Evolutionary conservation across 2,888 invertebrate genomes (phyloP), one percentile per base, ranked within the genome.

Genomic region (Octodonta nipae): DNA sequence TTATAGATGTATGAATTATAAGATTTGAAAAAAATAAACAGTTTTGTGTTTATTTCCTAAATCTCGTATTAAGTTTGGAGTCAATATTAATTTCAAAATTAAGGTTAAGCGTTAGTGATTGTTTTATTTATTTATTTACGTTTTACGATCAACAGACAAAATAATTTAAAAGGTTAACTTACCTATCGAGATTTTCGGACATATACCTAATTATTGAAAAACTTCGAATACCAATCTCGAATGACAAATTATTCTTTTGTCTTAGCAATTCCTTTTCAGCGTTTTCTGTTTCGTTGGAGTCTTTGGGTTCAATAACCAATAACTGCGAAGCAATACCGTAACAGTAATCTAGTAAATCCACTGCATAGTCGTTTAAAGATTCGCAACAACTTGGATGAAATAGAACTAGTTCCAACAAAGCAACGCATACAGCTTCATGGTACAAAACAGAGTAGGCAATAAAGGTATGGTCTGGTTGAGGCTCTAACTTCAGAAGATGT

Each of bases 311-410:
- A 2, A 74, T 56, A 1, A 66, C 69, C 28, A 83, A 58, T 1
- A 83, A 60, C 11, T 68, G 64, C 0, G 76, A 72, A 2, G 82
- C 65, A 36, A 74, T 74, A 37, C 78, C 73, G 17, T 78, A 72
- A 15, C 78, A 72, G 52, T 89, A 92, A 58, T 89, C 85, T 12
- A 88, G 65, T 11, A 92, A 64, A 63, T 92, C 92, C 4, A 84
- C 66, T 8, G 78, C 71, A 1, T 73, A 64, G 33, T 91, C 87
- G 29, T 73, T 77, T 35, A 89, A 64, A 25, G 80, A 73, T 53
- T 82, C 78, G 32, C 80, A 81, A 3, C 82, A 77, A 45, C 80
- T 83, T 13, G 74, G 71, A 55, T 91, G 87, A 52, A 75, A 92
- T 26, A 89, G 60, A 2, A 85, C 73, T 1, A 83, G 76, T 63